These are phyloP conservation scores for Mercenaria mercenaria DNA, from an alignment of 1,140 invertebrate genomes.

Conservation along the genomic window DNA sequence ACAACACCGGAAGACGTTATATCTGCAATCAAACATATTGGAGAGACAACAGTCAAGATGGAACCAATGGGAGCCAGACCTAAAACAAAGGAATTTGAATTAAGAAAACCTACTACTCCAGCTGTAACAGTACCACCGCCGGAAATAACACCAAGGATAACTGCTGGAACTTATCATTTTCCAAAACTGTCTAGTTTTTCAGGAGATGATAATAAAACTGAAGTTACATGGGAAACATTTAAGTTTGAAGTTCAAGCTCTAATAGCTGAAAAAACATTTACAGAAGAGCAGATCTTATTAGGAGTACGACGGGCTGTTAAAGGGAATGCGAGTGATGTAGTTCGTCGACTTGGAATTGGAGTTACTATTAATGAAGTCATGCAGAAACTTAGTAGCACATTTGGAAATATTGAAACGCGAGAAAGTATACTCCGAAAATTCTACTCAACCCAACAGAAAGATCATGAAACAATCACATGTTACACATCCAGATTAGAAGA, in stretches of 20 bases:
- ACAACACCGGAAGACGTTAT: too few species aligned
- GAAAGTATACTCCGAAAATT: not conserved
- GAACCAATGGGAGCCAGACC: too few species aligned
- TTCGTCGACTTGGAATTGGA: not conserved
- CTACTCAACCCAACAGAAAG: not conserved
- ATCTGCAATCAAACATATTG: too few species aligned
- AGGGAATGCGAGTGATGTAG: not conserved
- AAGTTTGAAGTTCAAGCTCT: constrained; percentile 8
- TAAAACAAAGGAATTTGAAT: too few species aligned
- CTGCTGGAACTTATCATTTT: not conserved
- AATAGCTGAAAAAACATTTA: not conserved
- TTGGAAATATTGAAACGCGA: not conserved
- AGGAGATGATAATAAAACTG: not conserved
- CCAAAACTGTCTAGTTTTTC: not conserved
- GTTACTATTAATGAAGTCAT: not conserved
- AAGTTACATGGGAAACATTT: not conserved
- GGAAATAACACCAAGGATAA: too few species aligned
- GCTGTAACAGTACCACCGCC: too few species aligned
- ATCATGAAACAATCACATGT: not conserved
- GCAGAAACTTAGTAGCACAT: not conserved
- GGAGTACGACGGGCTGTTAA: not conserved
- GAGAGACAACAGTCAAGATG: too few species aligned
- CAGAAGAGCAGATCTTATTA: not conserved
- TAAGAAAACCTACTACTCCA: too few species aligned
- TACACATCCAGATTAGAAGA: not conserved